Percentiles rank a stretch among this genome's conserved stretches.
These are phyloP conservation scores for Phyllotreta cruciferae DNA, from an alignment of 2,888 invertebrate species.

Conservation along the genomic window DNA sequence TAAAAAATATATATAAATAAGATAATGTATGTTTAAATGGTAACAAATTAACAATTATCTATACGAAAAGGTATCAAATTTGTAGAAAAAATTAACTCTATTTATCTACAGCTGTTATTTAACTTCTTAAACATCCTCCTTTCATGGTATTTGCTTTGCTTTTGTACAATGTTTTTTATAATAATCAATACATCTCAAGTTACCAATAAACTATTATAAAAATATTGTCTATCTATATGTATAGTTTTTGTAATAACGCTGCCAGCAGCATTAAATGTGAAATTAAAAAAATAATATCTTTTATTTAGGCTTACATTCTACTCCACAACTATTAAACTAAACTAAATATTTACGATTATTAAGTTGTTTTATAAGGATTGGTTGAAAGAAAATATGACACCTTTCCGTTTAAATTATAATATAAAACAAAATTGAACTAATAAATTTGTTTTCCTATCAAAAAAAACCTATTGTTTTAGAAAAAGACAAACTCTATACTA, in stretches of 20 bases:
- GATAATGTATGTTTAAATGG: slow-evolving; percentile 24
- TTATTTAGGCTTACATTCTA: no score
- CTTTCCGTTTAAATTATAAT: slow-evolving; percentile 7
- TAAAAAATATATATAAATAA: slow-evolving; percentile 25
- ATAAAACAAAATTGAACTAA: slow-evolving; percentile 19
- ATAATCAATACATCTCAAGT: no score
- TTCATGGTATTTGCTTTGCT: background rate
- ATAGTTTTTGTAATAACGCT: no score
- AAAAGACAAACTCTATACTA: slow-evolving; percentile 26
- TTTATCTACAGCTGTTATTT: background rate
- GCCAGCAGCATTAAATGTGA: no score
- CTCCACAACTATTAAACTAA: background rate
- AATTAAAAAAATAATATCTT: no score
- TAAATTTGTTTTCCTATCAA: slow-evolving; percentile 13
- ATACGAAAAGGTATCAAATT: slow-evolving; percentile 21
- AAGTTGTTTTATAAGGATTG: no score
- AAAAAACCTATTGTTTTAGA: slow-evolving; percentile 6
- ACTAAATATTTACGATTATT: background rate
- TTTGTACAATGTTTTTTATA: no score
- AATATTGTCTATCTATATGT: no score
- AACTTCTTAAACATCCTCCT: background rate
- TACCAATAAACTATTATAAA: no score
- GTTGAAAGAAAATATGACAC: slow-evolving; percentile 11
- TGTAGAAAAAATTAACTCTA: background rate
- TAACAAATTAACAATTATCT: slow-evolving; percentile 26